Percentiles rank a stretch among this genome's conserved stretches.
phyloP scores from a whole-genome alignment of 2,888 invertebrate genomes.

The Rotaria macrura region DNA sequence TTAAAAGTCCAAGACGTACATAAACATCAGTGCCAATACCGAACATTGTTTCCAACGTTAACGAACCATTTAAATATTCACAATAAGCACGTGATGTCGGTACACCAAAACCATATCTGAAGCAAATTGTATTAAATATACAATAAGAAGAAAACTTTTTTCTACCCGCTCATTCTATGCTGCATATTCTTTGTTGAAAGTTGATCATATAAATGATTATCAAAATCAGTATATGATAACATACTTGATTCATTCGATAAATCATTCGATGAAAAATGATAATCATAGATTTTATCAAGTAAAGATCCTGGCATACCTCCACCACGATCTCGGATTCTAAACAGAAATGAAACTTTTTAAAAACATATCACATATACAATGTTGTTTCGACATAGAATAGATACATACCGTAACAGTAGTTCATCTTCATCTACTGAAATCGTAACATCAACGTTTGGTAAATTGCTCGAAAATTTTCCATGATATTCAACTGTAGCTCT shows the following conservation, averaged over 20 bases:
- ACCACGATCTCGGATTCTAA: conserved; percentile 54
- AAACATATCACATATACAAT: no score
- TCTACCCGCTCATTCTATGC: conserved; percentile 13
- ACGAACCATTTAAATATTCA: conserved; percentile 53
- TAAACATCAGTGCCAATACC: conserved; percentile 56
- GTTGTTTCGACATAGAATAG: no score
- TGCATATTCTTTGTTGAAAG: background rate
- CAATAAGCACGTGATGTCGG: conserved; percentile 55
- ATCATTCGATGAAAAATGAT: conserved; percentile 54
- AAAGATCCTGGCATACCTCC: conserved; percentile 53
- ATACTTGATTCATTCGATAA: conserved; percentile 37
- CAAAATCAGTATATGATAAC: background rate
- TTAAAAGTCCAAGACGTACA: conserved; percentile 50
- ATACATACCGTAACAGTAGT: conserved; percentile 53
- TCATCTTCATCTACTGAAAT: conserved; percentile 55
- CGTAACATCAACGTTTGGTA: conserved; percentile 54
- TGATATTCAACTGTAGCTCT: conserved; percentile 54
- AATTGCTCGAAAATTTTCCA: conserved; percentile 43
- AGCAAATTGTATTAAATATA: background rate
- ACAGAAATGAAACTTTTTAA: background rate
- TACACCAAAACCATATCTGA: conserved; percentile 52
- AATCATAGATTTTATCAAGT: conserved; percentile 51
- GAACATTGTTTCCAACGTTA: conserved; percentile 53
- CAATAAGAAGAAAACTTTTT: no score
- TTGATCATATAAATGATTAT: background rate